A percentile compares a stretch with the other conserved stretches of the same genome.
Conservation (phyloP, 2,113 vertebrate genomes). For the Hippocampus zosterae region DNA sequence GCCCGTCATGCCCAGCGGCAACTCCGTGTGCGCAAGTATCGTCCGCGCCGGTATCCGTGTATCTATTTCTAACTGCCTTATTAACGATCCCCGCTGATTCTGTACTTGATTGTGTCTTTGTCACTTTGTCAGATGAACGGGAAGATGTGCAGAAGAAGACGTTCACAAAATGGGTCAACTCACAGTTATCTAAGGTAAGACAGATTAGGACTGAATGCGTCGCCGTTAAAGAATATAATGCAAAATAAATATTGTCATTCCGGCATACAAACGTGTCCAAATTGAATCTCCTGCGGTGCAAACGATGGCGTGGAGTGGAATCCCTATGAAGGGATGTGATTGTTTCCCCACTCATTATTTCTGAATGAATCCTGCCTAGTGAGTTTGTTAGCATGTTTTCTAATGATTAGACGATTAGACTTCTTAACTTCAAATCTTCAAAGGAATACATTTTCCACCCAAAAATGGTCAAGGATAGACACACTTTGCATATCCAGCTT, state of each 20-base stretch:
- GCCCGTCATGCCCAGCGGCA: slow-evolving; percentile 33
- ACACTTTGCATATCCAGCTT: background rate
- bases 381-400: too few species aligned
- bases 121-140: slow-evolving; percentile 87
- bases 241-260: background rate
- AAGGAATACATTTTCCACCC: background rate
- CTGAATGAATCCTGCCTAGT: too few species aligned
- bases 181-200: slow-evolving; percentile 94
- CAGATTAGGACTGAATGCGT: background rate
- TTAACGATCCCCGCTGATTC: background rate
- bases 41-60: background rate
- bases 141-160: slow-evolving; percentile 99
- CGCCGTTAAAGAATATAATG: background rate
- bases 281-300: background rate
- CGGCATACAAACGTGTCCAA: background rate
- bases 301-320: background rate
- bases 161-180: slow-evolving; percentile 99
- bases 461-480: background rate
- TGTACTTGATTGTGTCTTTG: slow-evolving; percentile 14
- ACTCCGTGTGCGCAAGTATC: slow-evolving; percentile 5
- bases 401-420: background rate
- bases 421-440: background rate
- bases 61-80: slow-evolving; percentile 6
- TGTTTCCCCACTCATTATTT: background rate
- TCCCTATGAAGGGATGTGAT: background rate